A percentile compares a stretch with the other conserved stretches of the same genome.
These are phyloP conservation scores for Amia ocellicauda DNA, from an alignment of 2,113 vertebrate genomes.

Conservation along the genomic window DNA sequence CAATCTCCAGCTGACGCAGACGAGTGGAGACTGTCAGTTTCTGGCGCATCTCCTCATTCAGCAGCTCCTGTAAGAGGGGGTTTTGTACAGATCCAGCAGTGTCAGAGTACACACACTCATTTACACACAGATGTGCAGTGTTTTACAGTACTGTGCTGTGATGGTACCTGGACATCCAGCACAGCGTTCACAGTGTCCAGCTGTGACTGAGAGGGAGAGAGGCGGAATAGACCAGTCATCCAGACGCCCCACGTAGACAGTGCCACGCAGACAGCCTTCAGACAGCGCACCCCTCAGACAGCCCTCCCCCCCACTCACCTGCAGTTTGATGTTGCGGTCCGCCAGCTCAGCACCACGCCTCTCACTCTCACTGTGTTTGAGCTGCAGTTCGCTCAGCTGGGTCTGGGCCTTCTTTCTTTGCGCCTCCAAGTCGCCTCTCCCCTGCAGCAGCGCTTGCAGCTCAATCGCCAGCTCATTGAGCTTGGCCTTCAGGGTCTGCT, in stretches of 20 bases:
- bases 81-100: background rate
- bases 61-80: constrained; percentile 77
- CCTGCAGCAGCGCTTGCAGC: constrained; percentile 83
- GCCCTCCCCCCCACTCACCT: constrained; percentile 67
- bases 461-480: constrained; percentile 87
- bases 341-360: constrained; percentile 73
- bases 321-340: constrained; percentile 80
- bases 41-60: constrained; percentile 93
- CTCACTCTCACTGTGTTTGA: constrained; percentile 84
- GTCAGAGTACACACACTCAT: background rate
- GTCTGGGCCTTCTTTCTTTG: constrained; percentile 88
- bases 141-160: background rate
- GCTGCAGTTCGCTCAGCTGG: constrained; percentile 85
- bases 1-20: constrained; percentile 90
- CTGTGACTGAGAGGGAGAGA: constrained; percentile 65
- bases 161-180: constrained; percentile 90
- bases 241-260: too few relatives aligned
- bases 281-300: too few relatives aligned
- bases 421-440: constrained; percentile 87
- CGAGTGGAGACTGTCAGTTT: constrained; percentile 82
- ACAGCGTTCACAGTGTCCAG: constrained; percentile 78
- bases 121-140: background rate
- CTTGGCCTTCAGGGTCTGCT: constrained; percentile 88
- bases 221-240: background rate
- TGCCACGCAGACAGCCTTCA: too few relatives aligned